Evolutionary conservation across 2,113 vertebrate genomes (phyloP).

Genomic region (Hemiscyllium ocellatum): DNA sequence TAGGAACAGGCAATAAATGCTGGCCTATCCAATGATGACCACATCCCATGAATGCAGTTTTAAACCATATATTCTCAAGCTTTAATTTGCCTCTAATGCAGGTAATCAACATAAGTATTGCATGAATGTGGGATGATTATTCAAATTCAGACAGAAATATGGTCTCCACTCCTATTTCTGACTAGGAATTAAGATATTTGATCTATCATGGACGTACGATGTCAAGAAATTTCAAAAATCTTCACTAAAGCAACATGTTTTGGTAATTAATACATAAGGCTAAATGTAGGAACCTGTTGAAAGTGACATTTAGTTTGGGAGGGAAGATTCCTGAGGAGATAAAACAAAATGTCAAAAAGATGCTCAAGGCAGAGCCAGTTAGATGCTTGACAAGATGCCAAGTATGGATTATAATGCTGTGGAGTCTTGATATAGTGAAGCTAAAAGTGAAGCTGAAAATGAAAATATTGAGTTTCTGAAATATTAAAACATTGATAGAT

Average conservation of each 20-base stretch:
- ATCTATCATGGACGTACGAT: not conserved
- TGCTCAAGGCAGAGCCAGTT: not conserved
- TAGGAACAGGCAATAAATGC: too few relatives aligned
- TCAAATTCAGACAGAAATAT: not conserved
- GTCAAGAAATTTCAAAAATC: not conserved
- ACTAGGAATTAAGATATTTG: not conserved
- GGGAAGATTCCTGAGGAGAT: not conserved
- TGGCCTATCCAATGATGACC: too few relatives aligned
- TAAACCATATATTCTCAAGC: not conserved
- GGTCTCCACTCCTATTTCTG: not conserved
- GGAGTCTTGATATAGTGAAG: not conserved
- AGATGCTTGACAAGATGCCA: not conserved
- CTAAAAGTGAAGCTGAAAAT: not conserved
- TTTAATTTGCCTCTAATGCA: not conserved
- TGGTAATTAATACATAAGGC: not conserved
- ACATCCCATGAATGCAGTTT: too few relatives aligned
- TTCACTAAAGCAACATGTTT: not conserved
- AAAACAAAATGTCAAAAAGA: not conserved
- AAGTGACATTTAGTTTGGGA: not conserved
- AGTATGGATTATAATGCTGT: not conserved
- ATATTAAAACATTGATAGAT: not conserved
- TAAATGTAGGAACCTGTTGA: not conserved
- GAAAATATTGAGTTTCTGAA: not conserved
- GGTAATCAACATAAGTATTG: not conserved
- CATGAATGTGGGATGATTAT: not conserved